These are phyloP conservation scores for Sinocyclocheilus rhinocerous DNA, from an alignment of 2,113 vertebrate genomes.

Conservation along the genomic window DNA sequence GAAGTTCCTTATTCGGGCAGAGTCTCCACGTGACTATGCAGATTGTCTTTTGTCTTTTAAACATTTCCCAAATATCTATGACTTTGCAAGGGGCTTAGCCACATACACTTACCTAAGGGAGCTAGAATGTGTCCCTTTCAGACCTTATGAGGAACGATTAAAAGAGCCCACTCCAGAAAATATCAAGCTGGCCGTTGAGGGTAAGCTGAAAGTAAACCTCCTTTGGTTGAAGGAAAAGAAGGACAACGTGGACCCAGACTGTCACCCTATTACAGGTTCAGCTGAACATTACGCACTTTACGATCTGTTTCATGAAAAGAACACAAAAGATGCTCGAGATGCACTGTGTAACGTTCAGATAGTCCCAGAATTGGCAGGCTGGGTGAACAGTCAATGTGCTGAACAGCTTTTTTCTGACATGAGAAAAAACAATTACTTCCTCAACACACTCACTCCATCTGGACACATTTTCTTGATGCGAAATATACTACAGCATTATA, in stretches of 20 bases:
- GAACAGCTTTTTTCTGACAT: slow-evolving; percentile 25
- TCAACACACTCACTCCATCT: slow-evolving; percentile 10
- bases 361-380: slow-evolving; percentile 24
- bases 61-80: slow-evolving; percentile 32
- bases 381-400: slow-evolving; percentile 15
- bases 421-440: slow-evolving; percentile 36
- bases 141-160: slow-evolving; percentile 10
- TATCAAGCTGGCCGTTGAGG: not conserved
- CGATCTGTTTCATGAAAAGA: not conserved
- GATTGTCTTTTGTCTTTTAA: slow-evolving; percentile 13
- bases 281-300: slow-evolving; percentile 5
- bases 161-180: slow-evolving; percentile 13
- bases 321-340: not conserved
- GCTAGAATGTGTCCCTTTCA: slow-evolving; percentile 26
- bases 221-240: slow-evolving; percentile 12
- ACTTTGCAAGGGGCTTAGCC: slow-evolving; percentile 40
- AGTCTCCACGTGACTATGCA: not conserved
- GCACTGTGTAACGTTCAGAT: not conserved
- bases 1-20: not conserved
- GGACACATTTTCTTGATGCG: slow-evolving; percentile 6
- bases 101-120: slow-evolving; percentile 20
- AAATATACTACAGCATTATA: slow-evolving; percentile 13
- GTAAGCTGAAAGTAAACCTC: not conserved
- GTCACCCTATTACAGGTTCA: not conserved
- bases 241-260: not conserved